phyloP scores from a whole-genome alignment of 2,113 vertebrate genomes.

The Chaenogobius annularis region DNA sequence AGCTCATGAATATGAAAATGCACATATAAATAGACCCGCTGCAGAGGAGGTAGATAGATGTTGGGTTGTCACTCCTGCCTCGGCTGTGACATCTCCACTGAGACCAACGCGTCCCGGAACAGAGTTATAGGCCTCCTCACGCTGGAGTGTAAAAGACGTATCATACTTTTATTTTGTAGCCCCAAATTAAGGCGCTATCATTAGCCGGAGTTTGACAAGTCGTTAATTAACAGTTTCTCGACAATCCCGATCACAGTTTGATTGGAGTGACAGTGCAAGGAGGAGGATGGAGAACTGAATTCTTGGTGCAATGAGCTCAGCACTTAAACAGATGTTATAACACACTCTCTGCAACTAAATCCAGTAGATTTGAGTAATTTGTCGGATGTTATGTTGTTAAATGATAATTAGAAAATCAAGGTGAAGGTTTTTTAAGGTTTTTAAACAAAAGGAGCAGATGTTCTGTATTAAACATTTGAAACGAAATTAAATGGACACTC shows the following conservation, averaged over 20 bases:
- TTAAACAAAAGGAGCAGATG: background rate
- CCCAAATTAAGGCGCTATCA: constrained; percentile 49
- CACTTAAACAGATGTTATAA: constrained; percentile 51
- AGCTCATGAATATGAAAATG: constrained; percentile 80
- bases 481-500: too few species aligned
- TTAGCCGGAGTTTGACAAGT: constrained; percentile 41
- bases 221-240: constrained; percentile 59
- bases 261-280: constrained; percentile 34
- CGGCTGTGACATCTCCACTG: constrained; percentile 68
- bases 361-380: background rate
- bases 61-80: constrained; percentile 71
- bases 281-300: constrained; percentile 34
- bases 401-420: background rate
- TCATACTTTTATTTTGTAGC: constrained; percentile 29
- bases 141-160: background rate
- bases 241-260: constrained; percentile 37
- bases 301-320: constrained; percentile 44
- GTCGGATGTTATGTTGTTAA: background rate
- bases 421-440: background rate
- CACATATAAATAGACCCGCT: constrained; percentile 77
- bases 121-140: constrained; percentile 23
- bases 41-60: constrained; percentile 74
- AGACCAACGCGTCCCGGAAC: constrained; percentile 57
- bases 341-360: constrained; percentile 7
- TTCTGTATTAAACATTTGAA: too few species aligned